phyloP scores from a whole-genome alignment of 2,113 vertebrate species.

The Oncorhynchus keta region DNA sequence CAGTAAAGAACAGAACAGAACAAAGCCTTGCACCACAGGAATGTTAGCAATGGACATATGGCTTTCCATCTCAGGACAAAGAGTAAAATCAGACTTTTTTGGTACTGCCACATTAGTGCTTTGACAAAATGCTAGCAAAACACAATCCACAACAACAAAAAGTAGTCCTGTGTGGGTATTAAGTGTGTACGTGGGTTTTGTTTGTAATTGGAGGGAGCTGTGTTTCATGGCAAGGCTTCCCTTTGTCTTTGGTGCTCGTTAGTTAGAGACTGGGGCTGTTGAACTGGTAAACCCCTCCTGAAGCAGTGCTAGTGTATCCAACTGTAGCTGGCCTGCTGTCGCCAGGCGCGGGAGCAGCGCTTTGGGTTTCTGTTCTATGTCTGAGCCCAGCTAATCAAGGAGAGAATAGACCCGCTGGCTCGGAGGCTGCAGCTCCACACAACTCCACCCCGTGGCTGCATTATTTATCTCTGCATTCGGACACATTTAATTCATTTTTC shows the following conservation, averaged over 20 bases:
- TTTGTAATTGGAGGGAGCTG: neutral
- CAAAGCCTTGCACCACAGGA: neutral
- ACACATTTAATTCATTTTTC: constrained; percentile 73
- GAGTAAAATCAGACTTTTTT: constrained; percentile 13
- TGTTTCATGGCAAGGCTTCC: neutral
- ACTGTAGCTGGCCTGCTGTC: no score
- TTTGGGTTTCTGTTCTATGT: constrained; percentile 61
- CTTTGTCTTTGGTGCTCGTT: constrained; percentile 32
- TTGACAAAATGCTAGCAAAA: neutral
- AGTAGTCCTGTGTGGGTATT: no score
- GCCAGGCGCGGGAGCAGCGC: neutral
- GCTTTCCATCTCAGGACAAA: no score
- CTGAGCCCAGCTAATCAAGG: constrained; percentile 67
- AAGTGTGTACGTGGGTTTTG: constrained; percentile 25
- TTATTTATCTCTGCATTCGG: constrained; percentile 74
- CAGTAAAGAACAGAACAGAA: constrained; percentile 21
- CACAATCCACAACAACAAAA: neutral
- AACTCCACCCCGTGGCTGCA: constrained; percentile 60
- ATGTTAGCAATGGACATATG: constrained; percentile 2
- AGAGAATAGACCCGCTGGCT: constrained; percentile 60
- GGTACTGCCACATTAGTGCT: neutral
- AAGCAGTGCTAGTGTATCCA: neutral
- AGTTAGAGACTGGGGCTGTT: constrained; percentile 47
- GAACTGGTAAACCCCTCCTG: constrained; percentile 63
- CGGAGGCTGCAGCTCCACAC: constrained; percentile 59